These are phyloP conservation scores for Harlomillsia oculata DNA, from an alignment of 1,140 invertebrate genomes.

Conservation along the genomic window DNA sequence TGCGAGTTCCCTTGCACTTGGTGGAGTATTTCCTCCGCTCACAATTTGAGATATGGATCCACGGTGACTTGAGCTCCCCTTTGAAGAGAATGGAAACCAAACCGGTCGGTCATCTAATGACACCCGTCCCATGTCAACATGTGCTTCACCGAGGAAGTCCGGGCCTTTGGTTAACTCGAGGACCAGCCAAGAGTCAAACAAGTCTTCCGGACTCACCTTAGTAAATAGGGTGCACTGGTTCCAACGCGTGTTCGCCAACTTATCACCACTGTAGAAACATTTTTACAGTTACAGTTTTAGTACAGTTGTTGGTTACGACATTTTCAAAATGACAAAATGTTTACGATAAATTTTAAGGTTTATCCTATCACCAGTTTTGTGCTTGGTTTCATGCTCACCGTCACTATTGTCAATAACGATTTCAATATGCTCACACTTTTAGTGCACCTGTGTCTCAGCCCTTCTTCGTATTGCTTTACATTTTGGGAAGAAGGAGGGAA, in stretches of 20 bases:
- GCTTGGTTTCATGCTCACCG: no score
- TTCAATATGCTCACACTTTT: no score
- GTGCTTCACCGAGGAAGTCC: constrained; percentile 34
- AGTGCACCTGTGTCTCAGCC: no score
- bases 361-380: no score
- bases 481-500: no score
- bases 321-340: no score
- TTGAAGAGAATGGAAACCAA: constrained; percentile 35
- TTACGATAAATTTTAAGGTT: no score
- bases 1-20: constrained; percentile 31
- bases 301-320: no score
- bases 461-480: no score
- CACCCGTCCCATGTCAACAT: constrained; percentile 35
- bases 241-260: constrained; percentile 31
- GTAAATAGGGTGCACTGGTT: constrained; percentile 34
- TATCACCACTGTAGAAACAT: constrained; percentile 29
- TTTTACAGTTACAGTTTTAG: no score
- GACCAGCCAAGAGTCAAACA: constrained; percentile 36
- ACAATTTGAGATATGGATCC: constrained; percentile 33
- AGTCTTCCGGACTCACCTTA: constrained; percentile 34
- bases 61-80: constrained; percentile 33
- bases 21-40: constrained; percentile 26
- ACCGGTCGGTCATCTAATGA: constrained; percentile 35
- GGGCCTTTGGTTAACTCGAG: constrained; percentile 28
- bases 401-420: no score